These are phyloP conservation scores for Trachythela sp. DNA, from an alignment of 64 coral and sea anemone species.

Conservation along the genomic window DNA sequence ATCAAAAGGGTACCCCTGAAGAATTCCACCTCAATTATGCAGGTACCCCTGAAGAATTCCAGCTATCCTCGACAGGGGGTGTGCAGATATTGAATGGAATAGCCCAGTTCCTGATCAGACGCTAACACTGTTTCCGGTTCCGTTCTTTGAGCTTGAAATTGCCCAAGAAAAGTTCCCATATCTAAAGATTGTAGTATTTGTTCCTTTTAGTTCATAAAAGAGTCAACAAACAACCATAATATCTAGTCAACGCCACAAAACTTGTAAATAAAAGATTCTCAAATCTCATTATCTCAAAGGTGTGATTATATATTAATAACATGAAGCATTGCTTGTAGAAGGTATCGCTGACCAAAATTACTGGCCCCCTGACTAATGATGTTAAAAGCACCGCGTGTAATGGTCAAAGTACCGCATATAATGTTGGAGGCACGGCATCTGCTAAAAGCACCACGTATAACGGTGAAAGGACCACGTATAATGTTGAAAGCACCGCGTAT, in stretches of 20 bases:
- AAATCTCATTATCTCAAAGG: no score
- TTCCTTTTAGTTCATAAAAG: slow-evolving; percentile 37
- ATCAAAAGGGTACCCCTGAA: slow-evolving; percentile 29
- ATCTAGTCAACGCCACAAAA: not conserved
- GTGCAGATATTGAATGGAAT: no score
- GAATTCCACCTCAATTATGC: slow-evolving; percentile 33
- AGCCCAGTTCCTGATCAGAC: slow-evolving; percentile 46
- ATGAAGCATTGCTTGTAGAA: not conserved
- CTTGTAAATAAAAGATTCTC: no score
- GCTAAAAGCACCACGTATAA: no score
- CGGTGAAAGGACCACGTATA: not conserved
- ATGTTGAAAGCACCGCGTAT: no score
- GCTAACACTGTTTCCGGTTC: slow-evolving; percentile 20
- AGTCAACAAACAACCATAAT: not conserved
- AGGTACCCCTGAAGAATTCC: no score
- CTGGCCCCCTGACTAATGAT: not conserved
- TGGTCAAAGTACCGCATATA: no score
- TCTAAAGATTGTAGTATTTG: slow-evolving; percentile 28
- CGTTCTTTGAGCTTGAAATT: slow-evolving; percentile 36
- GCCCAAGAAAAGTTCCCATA: slow-evolving; percentile 22
- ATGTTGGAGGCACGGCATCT: no score
- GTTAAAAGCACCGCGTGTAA: slow-evolving; percentile 1
- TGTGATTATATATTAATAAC: not conserved
- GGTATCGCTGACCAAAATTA: slow-evolving; percentile 18
- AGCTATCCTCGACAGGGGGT: no score